A percentile compares a stretch with the other conserved stretches of the same genome.
These are phyloP conservation scores for Pogona vitticeps DNA, from an alignment of 2,113 vertebrate species.

Conservation along the genomic window DNA sequence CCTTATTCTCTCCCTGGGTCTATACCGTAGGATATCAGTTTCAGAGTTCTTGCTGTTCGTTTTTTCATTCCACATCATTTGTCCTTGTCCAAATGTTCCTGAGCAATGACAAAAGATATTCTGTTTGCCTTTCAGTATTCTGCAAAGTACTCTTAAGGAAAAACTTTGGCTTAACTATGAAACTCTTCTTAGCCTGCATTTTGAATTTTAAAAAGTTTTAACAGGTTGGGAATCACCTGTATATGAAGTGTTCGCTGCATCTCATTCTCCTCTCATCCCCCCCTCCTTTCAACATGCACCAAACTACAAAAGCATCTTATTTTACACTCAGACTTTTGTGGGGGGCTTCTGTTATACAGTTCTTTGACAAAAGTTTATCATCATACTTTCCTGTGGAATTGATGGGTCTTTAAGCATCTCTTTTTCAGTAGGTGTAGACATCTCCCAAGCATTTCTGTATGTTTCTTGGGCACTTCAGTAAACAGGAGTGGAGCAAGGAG, in stretches of 20 bases:
- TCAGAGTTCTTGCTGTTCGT: neutral
- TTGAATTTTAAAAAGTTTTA: neutral
- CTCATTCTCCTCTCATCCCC: neutral
- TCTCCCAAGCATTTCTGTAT: neutral
- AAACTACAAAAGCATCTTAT: neutral
- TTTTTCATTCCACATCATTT: neutral
- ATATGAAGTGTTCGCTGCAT: neutral
- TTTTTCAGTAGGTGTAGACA: neutral
- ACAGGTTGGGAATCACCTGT: neutral
- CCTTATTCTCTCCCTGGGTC: neutral
- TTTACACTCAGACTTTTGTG: neutral
- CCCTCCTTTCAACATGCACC: neutral
- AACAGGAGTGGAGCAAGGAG: neutral
- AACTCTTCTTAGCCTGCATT: neutral
- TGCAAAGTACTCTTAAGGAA: neutral
- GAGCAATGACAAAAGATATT: too few species aligned
- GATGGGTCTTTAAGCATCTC: neutral
- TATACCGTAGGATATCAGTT: neutral
- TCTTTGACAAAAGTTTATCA: neutral
- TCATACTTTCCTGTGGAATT: neutral
- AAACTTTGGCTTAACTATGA: neutral
- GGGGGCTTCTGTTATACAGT: neutral
- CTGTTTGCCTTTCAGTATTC: neutral
- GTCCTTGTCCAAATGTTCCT: neutral
- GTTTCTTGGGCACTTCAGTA: too few species aligned